A percentile compares a stretch with the other conserved stretches of the same genome.
Conservation (phyloP, 2,888 invertebrate genomes). For the Apeira syringaria region DNA sequence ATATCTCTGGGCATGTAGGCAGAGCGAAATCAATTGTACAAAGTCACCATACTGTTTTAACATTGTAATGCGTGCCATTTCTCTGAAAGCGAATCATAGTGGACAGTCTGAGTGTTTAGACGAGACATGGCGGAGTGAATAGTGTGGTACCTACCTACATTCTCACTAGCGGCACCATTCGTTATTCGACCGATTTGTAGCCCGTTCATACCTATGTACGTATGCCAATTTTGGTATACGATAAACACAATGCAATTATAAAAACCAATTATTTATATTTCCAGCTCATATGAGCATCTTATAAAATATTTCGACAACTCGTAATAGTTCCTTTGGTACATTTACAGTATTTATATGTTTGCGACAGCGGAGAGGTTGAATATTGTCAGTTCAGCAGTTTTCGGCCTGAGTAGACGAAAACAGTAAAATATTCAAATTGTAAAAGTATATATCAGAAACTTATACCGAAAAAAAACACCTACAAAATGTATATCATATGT, state of each 20-base stretch:
- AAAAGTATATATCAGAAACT: too few species aligned
- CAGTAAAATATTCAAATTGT: too few species aligned
- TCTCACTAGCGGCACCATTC: slow-evolving; percentile 33
- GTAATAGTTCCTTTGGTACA: too few species aligned
- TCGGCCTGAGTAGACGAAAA: not conserved
- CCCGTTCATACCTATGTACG: slow-evolving; percentile 29
- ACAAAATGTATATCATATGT: too few species aligned
- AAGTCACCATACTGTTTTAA: not conserved
- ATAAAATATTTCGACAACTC: too few species aligned
- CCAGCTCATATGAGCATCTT: too few species aligned
- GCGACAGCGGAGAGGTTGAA: too few species aligned
- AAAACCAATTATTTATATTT: not conserved
- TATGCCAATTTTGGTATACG: slow-evolving; percentile 24
- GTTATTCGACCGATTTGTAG: slow-evolving; percentile 29
- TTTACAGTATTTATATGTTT: too few species aligned
- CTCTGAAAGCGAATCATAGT: slow-evolving; percentile 4
- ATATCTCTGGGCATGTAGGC: too few species aligned
- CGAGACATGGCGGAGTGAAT: not conserved
- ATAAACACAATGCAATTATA: slow-evolving; percentile 18
- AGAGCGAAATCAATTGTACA: too few species aligned
- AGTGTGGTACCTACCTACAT: slow-evolving; percentile 31
- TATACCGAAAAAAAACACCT: too few species aligned
- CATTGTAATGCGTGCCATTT: not conserved
- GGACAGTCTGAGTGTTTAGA: not conserved
- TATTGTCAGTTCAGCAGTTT: slow-evolving; percentile 5